Evolutionary conservation across 2,113 vertebrate species (phyloP).

Genomic region (Mormoops blainvillei): DNA sequence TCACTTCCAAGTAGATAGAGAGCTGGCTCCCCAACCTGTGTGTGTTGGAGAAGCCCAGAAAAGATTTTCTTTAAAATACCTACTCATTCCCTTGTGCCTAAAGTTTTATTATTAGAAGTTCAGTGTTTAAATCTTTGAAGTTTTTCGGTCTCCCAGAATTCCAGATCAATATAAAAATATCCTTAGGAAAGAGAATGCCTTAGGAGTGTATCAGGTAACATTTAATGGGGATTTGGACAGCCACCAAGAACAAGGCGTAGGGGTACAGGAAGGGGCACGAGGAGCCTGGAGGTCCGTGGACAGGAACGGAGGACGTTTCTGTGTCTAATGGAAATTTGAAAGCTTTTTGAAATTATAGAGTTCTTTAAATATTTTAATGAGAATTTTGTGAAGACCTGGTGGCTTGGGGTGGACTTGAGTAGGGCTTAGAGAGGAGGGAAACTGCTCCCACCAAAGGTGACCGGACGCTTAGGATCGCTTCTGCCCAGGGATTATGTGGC

Average conservation of each 20-base stretch:
- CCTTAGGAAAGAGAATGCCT: background rate
- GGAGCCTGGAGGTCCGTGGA: background rate
- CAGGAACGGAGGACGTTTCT: background rate
- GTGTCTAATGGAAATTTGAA: background rate
- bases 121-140: background rate
- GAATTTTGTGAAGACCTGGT: background rate
- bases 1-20: background rate
- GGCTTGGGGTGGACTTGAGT: background rate
- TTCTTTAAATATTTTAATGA: background rate
- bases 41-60: background rate
- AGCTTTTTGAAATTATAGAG: background rate
- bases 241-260: background rate
- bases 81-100: background rate
- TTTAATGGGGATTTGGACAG: background rate
- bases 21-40: background rate
- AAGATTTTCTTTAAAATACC: background rate
- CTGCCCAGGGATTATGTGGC: background rate
- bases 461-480: background rate
- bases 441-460: background rate
- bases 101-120: background rate
- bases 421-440: background rate
- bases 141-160: background rate
- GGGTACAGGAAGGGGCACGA: fast-evolving
- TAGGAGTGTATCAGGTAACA: background rate
- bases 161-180: background rate